Conservation (phyloP, 1,140 invertebrate species). For the Drosophila parvula region DNA sequence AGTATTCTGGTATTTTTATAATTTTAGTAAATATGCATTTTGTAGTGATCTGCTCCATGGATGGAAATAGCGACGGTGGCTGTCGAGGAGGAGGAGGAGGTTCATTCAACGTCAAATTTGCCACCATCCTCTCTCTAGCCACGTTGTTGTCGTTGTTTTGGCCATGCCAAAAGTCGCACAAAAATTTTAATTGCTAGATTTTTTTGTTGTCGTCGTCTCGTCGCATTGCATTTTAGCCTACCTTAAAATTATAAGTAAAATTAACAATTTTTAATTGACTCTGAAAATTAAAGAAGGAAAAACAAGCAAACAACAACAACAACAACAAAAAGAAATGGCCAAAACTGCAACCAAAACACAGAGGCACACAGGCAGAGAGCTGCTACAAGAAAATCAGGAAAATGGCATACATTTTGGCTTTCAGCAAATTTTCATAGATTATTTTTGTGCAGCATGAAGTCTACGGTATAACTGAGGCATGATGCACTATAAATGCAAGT, state of each 20-base stretch:
- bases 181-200: conserved; percentile 78
- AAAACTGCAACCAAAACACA: conserved; percentile 22
- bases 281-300: conserved; percentile 69
- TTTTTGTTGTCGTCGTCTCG: conserved; percentile 40
- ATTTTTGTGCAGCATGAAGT: conserved; percentile 31
- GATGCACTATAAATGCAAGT: neutral
- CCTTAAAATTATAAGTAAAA: conserved; percentile 81
- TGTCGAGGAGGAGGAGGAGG: neutral
- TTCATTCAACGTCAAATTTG: conserved; percentile 62
- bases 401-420: conserved; percentile 54
- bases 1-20: neutral
- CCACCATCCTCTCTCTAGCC: conserved; percentile 23
- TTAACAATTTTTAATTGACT: conserved; percentile 82
- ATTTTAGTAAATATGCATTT: neutral
- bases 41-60: conserved; percentile 8
- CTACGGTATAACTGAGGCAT: conserved; percentile 9
- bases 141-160: conserved; percentile 30
- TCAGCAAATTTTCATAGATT: conserved; percentile 67
- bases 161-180: conserved; percentile 66
- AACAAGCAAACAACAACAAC: conserved; percentile 1
- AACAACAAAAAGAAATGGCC: neutral
- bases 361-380: conserved; percentile 17
- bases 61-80: neutral
- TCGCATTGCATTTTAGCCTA: conserved; percentile 67
- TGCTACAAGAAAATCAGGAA: conserved; percentile 36